Base-by-base conservation (phyloP, 2,113 vertebrate species). In the Myotis lucifugus region DNA sequence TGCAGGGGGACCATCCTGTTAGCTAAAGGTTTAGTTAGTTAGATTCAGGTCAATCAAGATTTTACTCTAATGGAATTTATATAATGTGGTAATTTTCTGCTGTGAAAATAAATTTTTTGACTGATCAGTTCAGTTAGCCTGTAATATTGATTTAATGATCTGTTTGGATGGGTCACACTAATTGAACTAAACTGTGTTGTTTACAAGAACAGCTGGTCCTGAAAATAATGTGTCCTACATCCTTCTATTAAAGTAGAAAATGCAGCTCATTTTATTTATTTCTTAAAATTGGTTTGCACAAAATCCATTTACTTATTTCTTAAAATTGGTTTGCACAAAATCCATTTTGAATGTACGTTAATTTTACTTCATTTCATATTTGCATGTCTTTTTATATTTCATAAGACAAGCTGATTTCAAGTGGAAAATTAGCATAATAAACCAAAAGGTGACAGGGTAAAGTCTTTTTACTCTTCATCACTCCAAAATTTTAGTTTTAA, bases 101-200 rank as follows among this genome's bases (percentile, higher is more conserved):
- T 50, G 1, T 72, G 56, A 74, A 79, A 92, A 93, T 42, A 42
- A 8, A n/a, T 42, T 40, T 74, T 50, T 48, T 70, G 37, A 52
- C 25, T 92, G 91, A 95, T 95, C 52, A 92, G 84, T 86, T 87
- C 70, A 91, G 50, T 93, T 93, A 87, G 64, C 42, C 64, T 79
- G 3, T 69, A 93, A 90, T 93, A 89, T 77, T 79, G 64, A 94
- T 96, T 90, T 95, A 96, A 83, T 95, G 50, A 81, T 54, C 21
- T 85, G 40, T 90, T 89, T 73, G 84, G 90, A 92, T 91, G 59
- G 88, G 50, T 77, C 81, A 88, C 66, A 85, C 56, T 92, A 91
- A 95, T 82, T 93, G 64, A 95, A 90, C 48, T 84, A 78, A 95
- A 97, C 42, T 64, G 46, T 73, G n/a, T 77, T 97, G 64, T 93